Evolutionary conservation across 2,113 vertebrate species (phyloP), one percentile per base, ranked within the genome.

Genomic region (Lamprotornis superbus): DNA sequence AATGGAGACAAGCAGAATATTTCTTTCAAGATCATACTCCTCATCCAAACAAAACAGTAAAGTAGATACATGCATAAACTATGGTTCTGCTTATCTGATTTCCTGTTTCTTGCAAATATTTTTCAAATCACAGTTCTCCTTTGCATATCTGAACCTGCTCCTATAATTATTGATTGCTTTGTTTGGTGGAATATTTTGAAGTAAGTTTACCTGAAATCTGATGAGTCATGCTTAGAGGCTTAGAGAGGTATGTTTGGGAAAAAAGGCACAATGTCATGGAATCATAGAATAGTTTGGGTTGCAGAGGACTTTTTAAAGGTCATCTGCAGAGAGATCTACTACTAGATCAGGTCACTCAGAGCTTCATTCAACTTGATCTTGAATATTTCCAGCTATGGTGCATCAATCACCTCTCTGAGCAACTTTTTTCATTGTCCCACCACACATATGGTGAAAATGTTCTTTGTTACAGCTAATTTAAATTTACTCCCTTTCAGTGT

Each of bases 201-300:
- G 25, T 27, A 53, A 53, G 10, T 50, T 83, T 63, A 21, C 4
- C 20, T 68, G 12, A 55, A 78, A 76, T 59, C 7, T 8, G 2
- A n/a, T 20, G 1, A 59, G 3, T 52, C 53, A 33, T 22, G 10
- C 39, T 67, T 56, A 85, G 9, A 61, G 10, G 4, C 7, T 40
- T 70, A 40, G 1, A 78, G 16, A 65, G 1, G 19, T 59, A 6
- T 1, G 0, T 44, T 30, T 5, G 12, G 12, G 15, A 14, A 60
- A 83, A 46, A 47, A 22, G 31, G 3, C 21, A 57, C 15, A 15
- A 61, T 50, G 40, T 83, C 10, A n/a, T 55, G 40, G 15, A 47
- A 39, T n/a, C 19, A 23, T 37, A 24, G 19, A n/a, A 55, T n/a
- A 40, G 4, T 40, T 55, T 47, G 23, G 1, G 5, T 33, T 50